These are phyloP conservation scores for Cordilura impudica DNA, from an alignment of 2,888 invertebrate species.

Conservation along the genomic window DNA sequence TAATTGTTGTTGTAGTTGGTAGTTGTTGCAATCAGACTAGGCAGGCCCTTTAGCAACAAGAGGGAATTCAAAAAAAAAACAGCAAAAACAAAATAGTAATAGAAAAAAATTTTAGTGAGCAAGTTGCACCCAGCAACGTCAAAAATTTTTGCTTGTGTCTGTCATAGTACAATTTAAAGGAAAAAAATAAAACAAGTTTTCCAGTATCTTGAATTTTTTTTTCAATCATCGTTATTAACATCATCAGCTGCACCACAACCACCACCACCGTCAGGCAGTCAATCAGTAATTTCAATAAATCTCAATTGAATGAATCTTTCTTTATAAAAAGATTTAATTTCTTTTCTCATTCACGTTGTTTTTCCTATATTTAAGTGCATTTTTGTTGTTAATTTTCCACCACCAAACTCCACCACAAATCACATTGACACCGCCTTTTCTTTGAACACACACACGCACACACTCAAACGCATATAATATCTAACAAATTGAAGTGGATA, in stretches of 20 bases:
- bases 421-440: conserved; percentile 48
- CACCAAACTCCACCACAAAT: conserved; percentile 35
- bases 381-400: conserved; percentile 36
- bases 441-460: conserved; percentile 50
- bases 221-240: conserved; percentile 4
- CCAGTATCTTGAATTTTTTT: conserved; percentile 17
- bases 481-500: too few species aligned
- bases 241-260: conserved; percentile 11
- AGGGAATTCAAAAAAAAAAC: conserved; percentile 49
- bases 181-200: conserved; percentile 53
- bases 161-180: conserved; percentile 30
- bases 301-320: conserved; percentile 33
- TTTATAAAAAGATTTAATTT: conserved; percentile 14
- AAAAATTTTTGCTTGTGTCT: conserved; percentile 41
- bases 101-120: conserved; percentile 37
- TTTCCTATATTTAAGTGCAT: conserved; percentile 36
- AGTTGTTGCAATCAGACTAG: conserved; percentile 54
- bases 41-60: conserved; percentile 59
- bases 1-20: conserved; percentile 39
- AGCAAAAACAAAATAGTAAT: conserved; percentile 41
- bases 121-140: conserved; percentile 62
- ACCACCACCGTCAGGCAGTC: neutral
- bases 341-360: conserved; percentile 8
- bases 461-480: neutral
- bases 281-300: conserved; percentile 34